Evolutionary conservation across 2,888 invertebrate genomes (phyloP), one percentile per base, ranked within the genome.

Genomic region (Microdon myrmicae): DNA sequence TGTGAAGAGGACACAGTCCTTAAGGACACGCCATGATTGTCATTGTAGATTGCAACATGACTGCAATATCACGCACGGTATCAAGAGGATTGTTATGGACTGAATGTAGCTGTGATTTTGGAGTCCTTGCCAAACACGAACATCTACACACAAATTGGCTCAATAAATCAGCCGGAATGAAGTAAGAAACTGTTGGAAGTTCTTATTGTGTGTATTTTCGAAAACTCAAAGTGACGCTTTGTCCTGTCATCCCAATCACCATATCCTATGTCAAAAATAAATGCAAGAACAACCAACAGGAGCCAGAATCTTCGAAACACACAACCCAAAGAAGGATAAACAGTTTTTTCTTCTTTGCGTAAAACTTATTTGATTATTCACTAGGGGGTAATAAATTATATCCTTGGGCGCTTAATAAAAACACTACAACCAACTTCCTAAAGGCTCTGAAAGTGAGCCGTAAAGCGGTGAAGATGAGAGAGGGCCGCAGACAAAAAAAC

Each of bases 341-440:
- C 51, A 58, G 58, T 64, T 56, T 64, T 56, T 64, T 44, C 45
- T 61, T 56, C 45, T 45, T 61, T 39, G 39, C 28, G 28, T 49
- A 64, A 64, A 64, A 64, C 61, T 64, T 64, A 64, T 64, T 64
- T 67, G 68, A 68, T 68, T 68, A 67, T 59, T 59, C 68, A 66
- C 68, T 60, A 10, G 68, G 60, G 66, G 44, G 59, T 67, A 66
- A 68, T 68, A 68, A 68, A 68, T 68, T 68, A 67, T 68, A 64
- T 64, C 61, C 61, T 64, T 56, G 51, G 61, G 61, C 51, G 61
- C 61, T 64, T 56, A 56, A 58, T 51, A 64, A 64, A 64, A 64
- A 64, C 61, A 64, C 41, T 41, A 56, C 39, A 51, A 37, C 35
- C 58, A 56, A 23, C 39, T 32, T 13, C n/a, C n/a, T n/a, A n/a